phyloP scores from a whole-genome alignment of 2,113 vertebrate species.

The Myrmecobius fasciatus region DNA sequence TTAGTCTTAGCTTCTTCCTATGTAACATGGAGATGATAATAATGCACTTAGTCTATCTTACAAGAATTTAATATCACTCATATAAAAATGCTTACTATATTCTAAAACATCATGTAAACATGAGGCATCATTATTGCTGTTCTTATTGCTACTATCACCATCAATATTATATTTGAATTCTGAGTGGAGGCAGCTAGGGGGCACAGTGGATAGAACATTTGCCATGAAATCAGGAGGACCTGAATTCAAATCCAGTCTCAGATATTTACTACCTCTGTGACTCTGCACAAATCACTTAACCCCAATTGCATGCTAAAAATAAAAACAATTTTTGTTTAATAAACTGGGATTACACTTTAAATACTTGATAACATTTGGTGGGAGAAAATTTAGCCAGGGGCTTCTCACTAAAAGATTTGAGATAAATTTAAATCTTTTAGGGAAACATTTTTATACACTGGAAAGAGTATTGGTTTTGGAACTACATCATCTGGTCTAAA shows the following conservation, averaged over 20 bases:
- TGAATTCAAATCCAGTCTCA: no score
- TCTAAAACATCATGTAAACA: background rate
- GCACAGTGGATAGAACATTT: no score
- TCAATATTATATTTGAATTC: background rate
- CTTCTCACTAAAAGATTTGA: background rate
- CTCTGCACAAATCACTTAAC: no score
- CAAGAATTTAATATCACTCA: background rate
- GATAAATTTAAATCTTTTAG: background rate
- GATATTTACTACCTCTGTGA: no score
- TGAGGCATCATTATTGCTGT: background rate
- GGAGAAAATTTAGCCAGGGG: no score
- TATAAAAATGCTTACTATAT: background rate
- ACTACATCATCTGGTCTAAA: no score
- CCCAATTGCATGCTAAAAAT: no score
- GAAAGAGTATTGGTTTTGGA: background rate
- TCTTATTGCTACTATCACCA: background rate
- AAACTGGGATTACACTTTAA: background rate
- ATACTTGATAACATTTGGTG: background rate
- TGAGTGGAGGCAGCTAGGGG: no score
- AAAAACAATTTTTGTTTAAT: no score
- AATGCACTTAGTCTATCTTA: background rate
- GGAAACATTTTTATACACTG: background rate
- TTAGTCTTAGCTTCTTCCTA: constrained; percentile 39
- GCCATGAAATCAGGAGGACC: no score
- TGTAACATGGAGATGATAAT: background rate